Base-by-base conservation (phyloP, 2,797 vertebrate genomes). In the Neostethus bicornis region DNA sequence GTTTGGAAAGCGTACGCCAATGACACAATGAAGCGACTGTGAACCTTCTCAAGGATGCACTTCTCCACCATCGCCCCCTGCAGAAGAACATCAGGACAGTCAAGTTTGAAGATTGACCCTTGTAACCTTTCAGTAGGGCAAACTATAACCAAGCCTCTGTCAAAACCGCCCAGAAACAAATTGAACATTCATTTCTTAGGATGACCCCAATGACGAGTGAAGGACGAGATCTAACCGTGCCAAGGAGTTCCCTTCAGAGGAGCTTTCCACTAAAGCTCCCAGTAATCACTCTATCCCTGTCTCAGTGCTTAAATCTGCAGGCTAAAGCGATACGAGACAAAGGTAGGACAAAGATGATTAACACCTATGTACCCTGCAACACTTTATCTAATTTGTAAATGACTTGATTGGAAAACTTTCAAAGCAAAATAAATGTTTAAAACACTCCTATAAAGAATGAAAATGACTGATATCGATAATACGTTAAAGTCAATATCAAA, bases 11-110 rank as follows among this genome's bases (percentile, higher is more conserved):
- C 94, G 0, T 95, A 98, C 16, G 95, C 93, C 77, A 95, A 59
- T 0, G 91, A 94, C 64, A 96, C 94, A 70, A 96, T 90, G 87
- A 96, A 96, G 59, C 89, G 93, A 73, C 94, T 95, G 82, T 92
- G 92, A 61, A 94, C 90, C 66, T 87, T 93, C 81, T 94, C 94
- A 41, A 98, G 86, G 63, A 95, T 94, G 66, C 90, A 88, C 79
- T 96, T 96, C 83, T 96, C 95, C 61, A 94, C 87, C 52, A 96
- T 87, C 14, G 94, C 94, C 91, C 94, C 93, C 84, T 94, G 60
- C 43, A 72, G 80, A 69, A 58, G 5, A 58, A 57, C 66, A 68
- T 17, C 0, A 8, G 49, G 37, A 67, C 24, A 52, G 19, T 31
- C 9, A 8, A 1, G 16, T 48, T 53, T 50, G 4, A 61, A 54